Conservation (phyloP, 2,797 vertebrate genomes). For the Scleropages formosus region DNA sequence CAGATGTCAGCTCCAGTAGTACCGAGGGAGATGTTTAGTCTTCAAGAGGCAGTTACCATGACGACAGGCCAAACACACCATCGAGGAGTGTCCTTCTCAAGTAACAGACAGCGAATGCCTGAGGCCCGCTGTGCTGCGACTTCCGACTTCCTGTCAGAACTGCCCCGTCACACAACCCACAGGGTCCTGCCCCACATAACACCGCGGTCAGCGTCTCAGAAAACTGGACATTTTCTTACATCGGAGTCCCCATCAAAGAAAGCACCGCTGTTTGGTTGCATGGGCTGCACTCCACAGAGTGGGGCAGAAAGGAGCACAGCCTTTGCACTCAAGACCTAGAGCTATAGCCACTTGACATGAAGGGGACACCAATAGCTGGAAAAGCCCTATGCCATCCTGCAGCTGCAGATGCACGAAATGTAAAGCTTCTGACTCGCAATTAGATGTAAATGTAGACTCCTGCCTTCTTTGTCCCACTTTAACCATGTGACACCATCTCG, state of each 20-base stretch:
- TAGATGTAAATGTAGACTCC: neutral
- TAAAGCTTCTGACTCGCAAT: neutral
- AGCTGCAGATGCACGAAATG: neutral
- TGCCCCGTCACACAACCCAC: neutral
- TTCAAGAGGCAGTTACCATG: conserved; percentile 12
- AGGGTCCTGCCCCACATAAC: neutral
- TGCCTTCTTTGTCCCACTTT: neutral
- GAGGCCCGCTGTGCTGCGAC: neutral
- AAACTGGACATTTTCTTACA: neutral
- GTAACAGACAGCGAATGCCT: conserved; percentile 10
- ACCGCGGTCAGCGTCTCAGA: neutral
- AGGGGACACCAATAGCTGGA: no score
- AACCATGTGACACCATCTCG: neutral
- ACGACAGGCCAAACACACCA: neutral
- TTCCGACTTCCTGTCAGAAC: neutral
- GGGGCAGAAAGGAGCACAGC: neutral
- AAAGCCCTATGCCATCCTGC: neutral
- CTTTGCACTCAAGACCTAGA: no score
- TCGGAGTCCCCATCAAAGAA: neutral
- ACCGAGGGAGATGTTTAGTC: neutral
- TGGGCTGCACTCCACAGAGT: neutral
- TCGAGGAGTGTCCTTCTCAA: neutral
- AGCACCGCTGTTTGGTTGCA: neutral
- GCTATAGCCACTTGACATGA: neutral
- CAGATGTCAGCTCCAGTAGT: neutral